Evolutionary conservation across 1,140 invertebrate species (phyloP), one percentile per base, ranked within the genome.

Genomic region (Eufriesea mexicana): DNA sequence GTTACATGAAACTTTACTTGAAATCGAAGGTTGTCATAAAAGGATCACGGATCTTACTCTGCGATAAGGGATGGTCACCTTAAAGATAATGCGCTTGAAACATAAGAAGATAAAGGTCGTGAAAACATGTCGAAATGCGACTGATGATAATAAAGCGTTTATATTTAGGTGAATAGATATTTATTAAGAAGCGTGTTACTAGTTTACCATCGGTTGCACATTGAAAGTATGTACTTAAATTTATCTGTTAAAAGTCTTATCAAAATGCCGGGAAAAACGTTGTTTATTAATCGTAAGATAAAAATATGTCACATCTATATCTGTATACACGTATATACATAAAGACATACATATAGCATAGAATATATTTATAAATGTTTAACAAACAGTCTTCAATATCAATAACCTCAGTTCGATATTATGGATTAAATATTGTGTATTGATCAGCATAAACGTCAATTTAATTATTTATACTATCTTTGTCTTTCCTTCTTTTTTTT

Each of bases 151-250:
- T 88, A 81, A 86, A 86, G 79, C 28, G 73, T 76, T 86, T 73
- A 67, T 84, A 80, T 77, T 54, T 84, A 86, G 68, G 59, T 49
- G 42, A 74, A 71, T 86, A 84, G 77, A 49, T 85, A 85, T 66
- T 88, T 89, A 77, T 89, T 89, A 88, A 88, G 76, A 70, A 68
- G 57, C 70, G 84, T 83, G 84, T 84, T 89, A 28, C 82, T 71
- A 85, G 51, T 85, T 86, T 67, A 62, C 35, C 28, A 70, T 81
- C 72, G 77, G 79, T 76, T 81, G 84, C 84, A 87, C 83, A 78
- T 83, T 89, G 90, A 91, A 91, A 91, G 90, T 91, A 86, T 87
- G 87, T 81, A 90, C 82, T 84, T 83, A 89, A 89, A 81, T 89
- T 87, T 85, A 84, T 86, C 83, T 89, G 86, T 90, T 70, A 51